Evolutionary conservation across 2,797 vertebrate species (phyloP), one percentile per base, ranked within the genome.

Genomic region (Furcifer pardalis): DNA sequence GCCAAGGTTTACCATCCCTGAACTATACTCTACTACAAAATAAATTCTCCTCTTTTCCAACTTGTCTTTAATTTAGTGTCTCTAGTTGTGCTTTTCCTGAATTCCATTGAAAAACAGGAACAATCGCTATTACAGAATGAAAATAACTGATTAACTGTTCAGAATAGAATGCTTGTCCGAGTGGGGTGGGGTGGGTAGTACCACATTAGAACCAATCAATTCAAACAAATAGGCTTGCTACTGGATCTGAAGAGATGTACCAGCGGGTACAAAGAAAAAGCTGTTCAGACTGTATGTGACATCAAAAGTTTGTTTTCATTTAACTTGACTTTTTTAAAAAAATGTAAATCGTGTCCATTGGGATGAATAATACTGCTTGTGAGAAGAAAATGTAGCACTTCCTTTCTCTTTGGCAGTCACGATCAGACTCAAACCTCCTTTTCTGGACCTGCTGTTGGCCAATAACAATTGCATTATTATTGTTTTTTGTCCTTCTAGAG

Each of bases 101-200:
- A 0, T 69, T 62, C 19, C 73, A 27, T 76, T 66, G 12, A 30
- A 80, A 78, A 46, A n/a, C 7, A 49, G 46, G 68, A 84, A 21
- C 32, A 52, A 2, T 3, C 86, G 66, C 71, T 84, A 46, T 72
- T 30, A 77, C 5, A 88, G 78, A 73, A 66, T 23, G 65, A n/a
- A 49, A 40, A 37, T 74, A 74, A 63, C 27, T 63, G 59, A 82
- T 74, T 63, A 74, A 74, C 59, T 74, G 59, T 62, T 74, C 37
- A 25, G 1, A 7, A 3, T 35, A 63, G 71, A 74, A 63, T 74
- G n/a, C 42, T 74, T 74, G 30, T 63, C n/a, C n/a, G n/a, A n/a
- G n/a, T n/a, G n/a, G n/a, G n/a, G n/a, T n/a, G n/a, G n/a, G n/a
- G n/a, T n/a, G n/a, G n/a, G n/a, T n/a, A 37, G 37, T 56, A 56